Conservation (phyloP, 2,888 invertebrate genomes). For the Drosophila longiperda region DNA sequence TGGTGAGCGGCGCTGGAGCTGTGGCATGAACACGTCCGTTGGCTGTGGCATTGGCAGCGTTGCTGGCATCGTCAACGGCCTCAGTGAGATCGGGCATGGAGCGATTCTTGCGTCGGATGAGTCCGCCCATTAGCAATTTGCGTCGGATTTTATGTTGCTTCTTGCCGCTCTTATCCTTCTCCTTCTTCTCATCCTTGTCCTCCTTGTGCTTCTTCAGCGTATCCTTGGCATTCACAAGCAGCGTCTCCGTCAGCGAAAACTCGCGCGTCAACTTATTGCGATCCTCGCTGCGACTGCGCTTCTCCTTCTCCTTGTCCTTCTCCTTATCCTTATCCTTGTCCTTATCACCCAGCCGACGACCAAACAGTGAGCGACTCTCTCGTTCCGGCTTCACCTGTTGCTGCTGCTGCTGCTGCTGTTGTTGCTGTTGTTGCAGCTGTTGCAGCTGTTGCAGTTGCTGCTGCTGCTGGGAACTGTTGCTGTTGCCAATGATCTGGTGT, state of each 20-base stretch:
- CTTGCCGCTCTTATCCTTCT: slow-evolving; percentile 91
- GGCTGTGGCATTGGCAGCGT: slow-evolving; percentile 49
- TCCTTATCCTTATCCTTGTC: slow-evolving; percentile 87
- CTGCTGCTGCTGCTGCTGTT: slow-evolving; percentile 1
- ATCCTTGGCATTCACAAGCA: slow-evolving; percentile 85
- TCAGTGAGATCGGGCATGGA: slow-evolving; percentile 97
- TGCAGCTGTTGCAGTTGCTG: slow-evolving; percentile 72
- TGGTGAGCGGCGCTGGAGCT: slow-evolving; percentile 85
- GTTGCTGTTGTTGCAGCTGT: slow-evolving; percentile 21
- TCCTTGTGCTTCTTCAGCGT: slow-evolving; percentile 87
- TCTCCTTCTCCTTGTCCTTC: slow-evolving; percentile 90
- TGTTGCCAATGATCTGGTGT: slow-evolving; percentile 32
- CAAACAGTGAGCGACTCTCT: slow-evolving; percentile 89
- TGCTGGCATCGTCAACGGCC: slow-evolving; percentile 86
- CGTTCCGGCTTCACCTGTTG: slow-evolving; percentile 87
- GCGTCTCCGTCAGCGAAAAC: slow-evolving; percentile 88
- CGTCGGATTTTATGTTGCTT: slow-evolving; percentile 96
- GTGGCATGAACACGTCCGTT: slow-evolving; percentile 37
- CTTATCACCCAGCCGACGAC: slow-evolving; percentile 85
- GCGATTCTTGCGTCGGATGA: slow-evolving; percentile 94
- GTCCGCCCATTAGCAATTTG: slow-evolving; percentile 94
- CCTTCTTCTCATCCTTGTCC: slow-evolving; percentile 87
- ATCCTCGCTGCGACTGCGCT: slow-evolving; percentile 93
- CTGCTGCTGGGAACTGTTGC: neutral
- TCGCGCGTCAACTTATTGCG: slow-evolving; percentile 91